Evolutionary conservation across 2,113 vertebrate genomes (phyloP), one percentile per base, ranked within the genome.

Genomic region (Hyperopisus bebe): DNA sequence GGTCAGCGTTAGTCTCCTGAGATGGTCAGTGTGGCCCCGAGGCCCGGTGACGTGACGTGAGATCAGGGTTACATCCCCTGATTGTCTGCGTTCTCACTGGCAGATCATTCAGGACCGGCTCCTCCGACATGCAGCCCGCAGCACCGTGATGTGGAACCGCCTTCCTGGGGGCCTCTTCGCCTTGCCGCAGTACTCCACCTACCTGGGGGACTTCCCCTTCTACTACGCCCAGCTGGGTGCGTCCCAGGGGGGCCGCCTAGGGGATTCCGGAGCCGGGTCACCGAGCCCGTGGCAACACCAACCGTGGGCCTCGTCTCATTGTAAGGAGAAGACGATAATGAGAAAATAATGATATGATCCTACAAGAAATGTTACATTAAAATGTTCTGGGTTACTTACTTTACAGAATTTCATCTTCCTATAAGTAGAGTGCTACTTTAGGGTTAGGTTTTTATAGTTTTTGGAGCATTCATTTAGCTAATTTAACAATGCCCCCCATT

Each of bases 81-180:
- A 15, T 5, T 77, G 24, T 62, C 80, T 53, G 27, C 62, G 10
- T 70, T 70, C 62, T 70, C 62, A 11, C n/a, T 31, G 62, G 3
- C 94, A 99, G 98, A 99, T 99, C 95, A 98, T 99, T 97, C 98
- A 98, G 95, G 98, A 99, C 94, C 97, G 98, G 94, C 97, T 99
- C 91, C 96, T 98, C 95, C 97, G 96, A 95, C 97, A 98, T 94
- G 96, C 96, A 93, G 97, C 97, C 90, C 97, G 97, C 93, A 99
- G 97, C 94, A 97, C 94, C 94, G 96, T 98, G 94, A 98, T 99
- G 97, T 99, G 98, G 98, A 99, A 99, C 95, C 97, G 97, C 92
- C 97, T 97, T 93, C 98, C 98, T 42, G 98, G 98, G 92, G 98
- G 97, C 85, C 97, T 99, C 93, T 99, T 98, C 94, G 95, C 98